These are phyloP conservation scores for Mus spicilegus DNA, from an alignment of 2,113 vertebrate species.

Conservation along the genomic window DNA sequence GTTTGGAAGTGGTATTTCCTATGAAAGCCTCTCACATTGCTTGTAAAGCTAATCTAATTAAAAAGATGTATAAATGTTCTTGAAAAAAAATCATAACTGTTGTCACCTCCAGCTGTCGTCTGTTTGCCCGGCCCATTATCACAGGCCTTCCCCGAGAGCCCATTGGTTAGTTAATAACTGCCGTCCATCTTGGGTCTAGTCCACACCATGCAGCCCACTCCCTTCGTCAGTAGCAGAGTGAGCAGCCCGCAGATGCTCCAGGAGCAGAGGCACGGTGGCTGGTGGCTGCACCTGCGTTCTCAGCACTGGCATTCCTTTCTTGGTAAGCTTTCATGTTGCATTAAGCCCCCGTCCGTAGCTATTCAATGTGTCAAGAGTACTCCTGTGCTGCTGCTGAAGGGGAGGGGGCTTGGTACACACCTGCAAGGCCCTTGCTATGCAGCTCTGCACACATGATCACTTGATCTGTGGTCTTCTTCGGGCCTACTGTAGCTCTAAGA, in stretches of 20 bases:
- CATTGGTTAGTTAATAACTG: too few relatives aligned
- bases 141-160: too few relatives aligned
- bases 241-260: too few relatives aligned
- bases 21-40: constrained; percentile 87
- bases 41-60: constrained; percentile 91
- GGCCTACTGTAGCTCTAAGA: background rate
- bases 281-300: too few relatives aligned
- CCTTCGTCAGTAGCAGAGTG: too few relatives aligned
- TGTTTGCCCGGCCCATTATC: background rate
- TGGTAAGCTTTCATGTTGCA: background rate
- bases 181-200: too few relatives aligned
- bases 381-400: background rate
- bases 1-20: constrained; percentile 87
- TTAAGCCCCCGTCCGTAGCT: background rate
- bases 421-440: background rate
- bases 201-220: too few relatives aligned
- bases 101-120: constrained; percentile 80
- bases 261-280: too few relatives aligned
- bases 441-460: background rate
- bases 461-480: background rate
- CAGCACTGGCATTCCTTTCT: too few relatives aligned
- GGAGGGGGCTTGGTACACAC: too few relatives aligned
- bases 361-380: background rate
- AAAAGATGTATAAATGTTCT: constrained; percentile 88
- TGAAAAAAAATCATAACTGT: constrained; percentile 82